Base-by-base conservation (phyloP, 2,797 vertebrate genomes). In the Lycodopsis pacificus region DNA sequence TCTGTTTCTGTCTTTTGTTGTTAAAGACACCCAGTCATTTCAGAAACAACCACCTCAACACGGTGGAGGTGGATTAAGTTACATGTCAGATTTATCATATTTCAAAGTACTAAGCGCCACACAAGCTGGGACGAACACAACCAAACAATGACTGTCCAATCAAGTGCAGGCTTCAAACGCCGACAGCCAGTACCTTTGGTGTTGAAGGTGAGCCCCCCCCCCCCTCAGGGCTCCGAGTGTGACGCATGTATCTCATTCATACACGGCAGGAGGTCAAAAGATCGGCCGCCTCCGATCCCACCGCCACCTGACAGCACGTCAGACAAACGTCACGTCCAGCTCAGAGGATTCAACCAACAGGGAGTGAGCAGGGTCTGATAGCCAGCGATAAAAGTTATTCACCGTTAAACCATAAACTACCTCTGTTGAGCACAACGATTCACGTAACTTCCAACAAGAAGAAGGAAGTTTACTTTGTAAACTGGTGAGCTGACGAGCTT, bases 161-260 rank as follows among this genome's bases (percentile, higher is more conserved):
- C 4, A 32, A 25, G 38, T 17, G 6, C 34, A n/a, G 17, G 9
- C 62, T 34, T 17, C 11, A 63, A 40, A 64, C 57, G 51, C 5
- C 17, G 20, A 6, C 42, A 46, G 22, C 56, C 59, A 27, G 46
- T 67, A 77, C 44, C n/a, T 61, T 69, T 44, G 1, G 22, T 6
- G 84, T 80, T 64, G 84, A 2, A 85, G 80, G 77, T 81, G 38
- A 71, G 54, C 44, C 9, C 14, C 5, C 13, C 5, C 13, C 2
- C 70, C 38, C 80, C 78, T 77, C 0, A 44, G 65, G 62, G 54
- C 25, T 32, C 5, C 6, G 6, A 7, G 25, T n/a, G 54, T 17
- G 53, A 74, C 11, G 19, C 58, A 62, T 89, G 64, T 49, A 80
- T 71, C 70, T 57, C 59, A 78, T 77, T 86, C 76, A 34, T 7